phyloP scores from a whole-genome alignment of 2,797 vertebrate species.

The Hipposideros larvatus region DNA sequence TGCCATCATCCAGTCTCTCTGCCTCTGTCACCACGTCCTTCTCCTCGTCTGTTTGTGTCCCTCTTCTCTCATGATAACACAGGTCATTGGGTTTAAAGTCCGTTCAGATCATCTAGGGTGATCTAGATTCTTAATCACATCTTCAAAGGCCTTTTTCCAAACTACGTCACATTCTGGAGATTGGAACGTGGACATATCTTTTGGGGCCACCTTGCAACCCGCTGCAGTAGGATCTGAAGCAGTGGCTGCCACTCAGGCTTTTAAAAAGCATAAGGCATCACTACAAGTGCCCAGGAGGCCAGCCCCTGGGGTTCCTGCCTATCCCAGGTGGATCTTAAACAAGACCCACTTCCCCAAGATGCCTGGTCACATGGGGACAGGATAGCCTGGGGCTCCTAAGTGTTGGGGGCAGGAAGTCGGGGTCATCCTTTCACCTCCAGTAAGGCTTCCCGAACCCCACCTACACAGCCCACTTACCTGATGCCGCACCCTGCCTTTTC shows the following conservation, averaged over 20 bases:
- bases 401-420: neutral
- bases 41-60: neutral
- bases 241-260: neutral
- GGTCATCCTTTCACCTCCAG: neutral
- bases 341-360: neutral
- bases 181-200: neutral
- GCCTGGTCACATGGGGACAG: neutral
- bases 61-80: neutral
- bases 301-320: neutral
- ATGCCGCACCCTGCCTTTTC: neutral
- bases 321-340: neutral
- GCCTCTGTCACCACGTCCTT: neutral
- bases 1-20: accelerated
- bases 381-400: neutral
- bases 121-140: neutral
- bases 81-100: neutral
- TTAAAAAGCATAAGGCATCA: neutral
- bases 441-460: neutral
- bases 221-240: neutral
- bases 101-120: neutral
- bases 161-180: neutral
- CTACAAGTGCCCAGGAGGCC: too few relatives aligned
- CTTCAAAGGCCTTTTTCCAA: neutral
- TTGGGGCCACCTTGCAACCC: neutral
- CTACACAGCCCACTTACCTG: neutral